phyloP scores from a whole-genome alignment of 2,888 invertebrate species.

The Nasonovia ribisnigri region DNA sequence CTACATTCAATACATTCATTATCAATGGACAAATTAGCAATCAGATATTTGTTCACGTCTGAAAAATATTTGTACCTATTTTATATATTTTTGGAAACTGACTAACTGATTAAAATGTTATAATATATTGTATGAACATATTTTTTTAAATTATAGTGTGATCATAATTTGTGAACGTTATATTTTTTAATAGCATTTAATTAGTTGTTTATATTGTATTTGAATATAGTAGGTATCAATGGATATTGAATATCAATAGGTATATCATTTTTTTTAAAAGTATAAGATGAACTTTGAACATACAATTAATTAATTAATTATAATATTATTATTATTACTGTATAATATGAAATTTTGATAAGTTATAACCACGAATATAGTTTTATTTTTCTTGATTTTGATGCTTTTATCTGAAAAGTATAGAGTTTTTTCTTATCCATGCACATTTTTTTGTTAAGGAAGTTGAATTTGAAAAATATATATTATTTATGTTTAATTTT shows the following conservation, averaged over 20 bases:
- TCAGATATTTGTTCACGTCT: background rate
- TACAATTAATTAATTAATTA: background rate
- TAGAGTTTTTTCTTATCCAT: background rate
- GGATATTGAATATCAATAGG: background rate
- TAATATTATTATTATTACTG: too few relatives aligned
- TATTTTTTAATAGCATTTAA: background rate
- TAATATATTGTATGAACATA: background rate
- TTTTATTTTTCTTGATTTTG: background rate
- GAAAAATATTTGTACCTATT: background rate
- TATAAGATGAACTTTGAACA: background rate
- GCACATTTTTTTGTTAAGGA: background rate
- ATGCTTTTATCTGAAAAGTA: background rate
- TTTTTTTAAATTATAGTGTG: background rate
- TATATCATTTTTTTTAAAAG: background rate
- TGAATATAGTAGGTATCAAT: background rate
- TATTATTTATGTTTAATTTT: conserved; percentile 21
- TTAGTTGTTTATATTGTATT: background rate
- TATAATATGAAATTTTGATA: background rate
- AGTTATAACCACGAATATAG: background rate
- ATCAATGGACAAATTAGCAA: background rate
- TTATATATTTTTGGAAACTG: background rate
- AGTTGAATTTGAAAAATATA: conserved; percentile 14
- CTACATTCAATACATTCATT: background rate
- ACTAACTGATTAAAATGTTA: background rate
- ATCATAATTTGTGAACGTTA: background rate